Percentiles rank a stretch among this genome's conserved stretches.
Conservation (phyloP, 2,797 vertebrate genomes). For the Clangula hyemalis region DNA sequence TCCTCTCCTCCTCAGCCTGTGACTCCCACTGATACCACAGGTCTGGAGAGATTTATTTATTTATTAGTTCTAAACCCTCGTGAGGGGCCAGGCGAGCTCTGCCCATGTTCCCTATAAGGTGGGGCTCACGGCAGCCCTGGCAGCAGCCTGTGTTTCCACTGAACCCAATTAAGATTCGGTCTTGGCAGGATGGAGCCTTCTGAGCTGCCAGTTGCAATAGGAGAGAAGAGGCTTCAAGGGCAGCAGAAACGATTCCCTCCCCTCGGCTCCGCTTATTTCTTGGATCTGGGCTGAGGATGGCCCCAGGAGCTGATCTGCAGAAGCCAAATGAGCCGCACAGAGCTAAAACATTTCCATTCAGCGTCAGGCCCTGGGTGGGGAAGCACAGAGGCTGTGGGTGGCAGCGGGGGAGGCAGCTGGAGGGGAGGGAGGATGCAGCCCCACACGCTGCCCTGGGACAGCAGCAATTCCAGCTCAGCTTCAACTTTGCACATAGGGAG, state of each 20-base stretch:
- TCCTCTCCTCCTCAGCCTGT: neutral
- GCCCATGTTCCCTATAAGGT: slow-evolving; percentile 6
- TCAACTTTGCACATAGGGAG: neutral
- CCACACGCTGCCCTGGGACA: neutral
- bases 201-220: slow-evolving; percentile 56
- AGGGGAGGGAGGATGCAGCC: neutral
- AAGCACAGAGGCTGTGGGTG: slow-evolving; percentile 24
- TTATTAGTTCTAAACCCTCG: neutral
- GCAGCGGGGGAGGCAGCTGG: neutral
- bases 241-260: slow-evolving; percentile 53
- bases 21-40: neutral
- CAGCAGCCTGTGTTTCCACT: slow-evolving; percentile 68
- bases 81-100: neutral
- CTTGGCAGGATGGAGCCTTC: slow-evolving; percentile 55
- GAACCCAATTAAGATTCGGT: slow-evolving; percentile 45
- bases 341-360: slow-evolving; percentile 57
- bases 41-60: neutral
- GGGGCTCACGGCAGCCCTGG: slow-evolving; percentile 37
- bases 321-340: slow-evolving; percentile 47
- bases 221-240: slow-evolving; percentile 58
- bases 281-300: slow-evolving; percentile 37
- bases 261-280: slow-evolving; percentile 34
- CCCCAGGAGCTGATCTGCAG: slow-evolving; percentile 10
- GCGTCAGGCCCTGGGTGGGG: neutral
- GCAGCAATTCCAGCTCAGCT: neutral